Base-by-base conservation (phyloP, 2,113 vertebrate species). In the Ochotona princeps region DNA sequence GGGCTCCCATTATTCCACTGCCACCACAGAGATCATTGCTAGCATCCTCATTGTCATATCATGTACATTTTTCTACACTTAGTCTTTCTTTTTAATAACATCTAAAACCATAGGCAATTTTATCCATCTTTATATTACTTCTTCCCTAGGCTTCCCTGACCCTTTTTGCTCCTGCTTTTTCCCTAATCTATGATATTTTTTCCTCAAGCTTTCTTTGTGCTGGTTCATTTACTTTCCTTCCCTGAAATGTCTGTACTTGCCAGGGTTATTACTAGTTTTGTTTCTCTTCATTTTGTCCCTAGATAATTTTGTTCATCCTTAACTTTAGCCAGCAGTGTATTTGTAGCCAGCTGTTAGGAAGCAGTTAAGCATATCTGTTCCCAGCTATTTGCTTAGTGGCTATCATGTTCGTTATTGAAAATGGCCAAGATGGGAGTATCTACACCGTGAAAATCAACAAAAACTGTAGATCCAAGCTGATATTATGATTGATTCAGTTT, bases 291-390 rank as follows among this genome's bases (percentile, higher is more conserved):
- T 88, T 79, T 90, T 81, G 11, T 80, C 30, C 25, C 3, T 75
- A n/a, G 49, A 78, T 88, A 67, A 81, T 85, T 84, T 65, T 87
- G 66, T 70, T 92, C 47, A 20, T 63, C 26, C 70, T 87, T 88
- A 54, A n/a, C 65, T 76, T 91, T 47, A 61, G 80, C 78, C 67
- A 81, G 28, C 61, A 20, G 30, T 79, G 26, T 76, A 44, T 91
- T 44, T 91, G 47, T 76, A 91, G 66, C 26, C 47, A 63, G 73
- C 49, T 87, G 51, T 32, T 90, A 26, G 73, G n/a, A 91, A 54
- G 18, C 21, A 20, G 10, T 51, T 32, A 38, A 80, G 20, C 11
- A n/a, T 44, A 54, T 57, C 6, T 93, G n/a, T 21, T 87, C 72
- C 80, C 81, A 57, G 35, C 63, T 21, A 13, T 74, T 57, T 63